Evolutionary conservation across 2,888 invertebrate genomes (phyloP), one percentile per base, ranked within the genome.

Genomic region (Hirtodrosophila histrioides): DNA sequence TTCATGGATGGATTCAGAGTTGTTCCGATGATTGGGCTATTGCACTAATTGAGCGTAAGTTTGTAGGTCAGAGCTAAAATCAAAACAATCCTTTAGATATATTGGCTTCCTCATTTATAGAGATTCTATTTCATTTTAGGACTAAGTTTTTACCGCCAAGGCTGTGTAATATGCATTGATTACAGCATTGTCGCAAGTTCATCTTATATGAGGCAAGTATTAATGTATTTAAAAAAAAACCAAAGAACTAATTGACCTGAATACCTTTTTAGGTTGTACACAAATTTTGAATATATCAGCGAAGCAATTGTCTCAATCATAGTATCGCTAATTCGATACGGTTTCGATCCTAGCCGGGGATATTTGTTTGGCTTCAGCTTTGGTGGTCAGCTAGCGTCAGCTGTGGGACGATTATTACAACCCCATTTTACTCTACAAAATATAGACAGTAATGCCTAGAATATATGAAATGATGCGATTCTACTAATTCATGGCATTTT

Each of bases 311-410:
- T 78, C 0, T 62, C 75, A 3, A 83, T 90, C 35, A 45, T 91
- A 9, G 23, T 71, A 3, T 64, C 78, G 0, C 55, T 91, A 3
- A 67, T 88, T n/a, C 53, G 60, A n/a, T 71, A 84, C 45, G 91
- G 91, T 3, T 78, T 91, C 3, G 72, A 89, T 51, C 81, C 89
- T 3, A 74, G 64, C 4, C 78, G 78, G 7, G 87, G 84, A 0
- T 91, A 84, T 49, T 86, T 91, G 74, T 91, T 91, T 76, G 92
- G 91, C n/a, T 91, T 91, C 43, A 91, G 91, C 55, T 90, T 89
- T 61, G 91, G 91, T 10, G 92, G 91, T 0, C 91, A 90, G 68
- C 45, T 91, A 27, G 91, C 90, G 0, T 87, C 89, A 0, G 82
- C 88, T 12, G 86, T 91, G 3, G 91, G 91, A 0, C 81, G 83